phyloP scores from a whole-genome alignment of 2,113 vertebrate species.

The Ranitomeya imitator region DNA sequence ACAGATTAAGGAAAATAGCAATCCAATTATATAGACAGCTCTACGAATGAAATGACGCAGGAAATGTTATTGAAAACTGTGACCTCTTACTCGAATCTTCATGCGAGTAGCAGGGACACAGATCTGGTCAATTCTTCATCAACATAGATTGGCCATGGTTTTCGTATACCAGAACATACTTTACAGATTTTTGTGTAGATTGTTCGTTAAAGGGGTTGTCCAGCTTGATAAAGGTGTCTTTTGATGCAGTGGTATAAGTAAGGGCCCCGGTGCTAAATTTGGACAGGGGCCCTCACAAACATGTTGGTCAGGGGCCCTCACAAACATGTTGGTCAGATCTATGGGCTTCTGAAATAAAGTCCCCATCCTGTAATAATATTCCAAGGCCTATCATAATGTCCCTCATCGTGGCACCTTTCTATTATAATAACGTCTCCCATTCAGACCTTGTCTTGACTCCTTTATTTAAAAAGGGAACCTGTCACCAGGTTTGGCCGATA shows the following conservation, averaged over 20 bases:
- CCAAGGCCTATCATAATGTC: too few relatives aligned
- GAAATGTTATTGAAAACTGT: slow-evolving; percentile 19
- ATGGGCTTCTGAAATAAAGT: too few relatives aligned
- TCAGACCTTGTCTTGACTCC: too few relatives aligned
- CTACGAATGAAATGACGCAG: neutral
- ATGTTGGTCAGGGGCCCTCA: too few relatives aligned
- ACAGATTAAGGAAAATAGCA: slow-evolving; percentile 26
- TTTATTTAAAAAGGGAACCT: too few relatives aligned
- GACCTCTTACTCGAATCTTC: neutral
- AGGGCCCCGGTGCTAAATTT: too few relatives aligned
- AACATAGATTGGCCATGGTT: neutral
- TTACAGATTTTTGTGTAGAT: neutral
- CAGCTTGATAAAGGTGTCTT: neutral
- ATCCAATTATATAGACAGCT: slow-evolving; percentile 29
- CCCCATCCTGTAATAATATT: too few relatives aligned
- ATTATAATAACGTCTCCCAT: too few relatives aligned
- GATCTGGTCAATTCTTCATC: neutral
- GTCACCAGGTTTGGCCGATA: too few relatives aligned
- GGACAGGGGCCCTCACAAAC: too few relatives aligned
- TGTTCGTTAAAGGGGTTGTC: neutral
- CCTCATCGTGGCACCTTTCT: too few relatives aligned
- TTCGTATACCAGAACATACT: neutral
- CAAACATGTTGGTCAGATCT: too few relatives aligned
- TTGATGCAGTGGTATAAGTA: neutral
- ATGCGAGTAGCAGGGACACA: neutral